Evolutionary conservation across 2,888 invertebrate genomes (phyloP).

Genomic region (Nycteola revayana): DNA sequence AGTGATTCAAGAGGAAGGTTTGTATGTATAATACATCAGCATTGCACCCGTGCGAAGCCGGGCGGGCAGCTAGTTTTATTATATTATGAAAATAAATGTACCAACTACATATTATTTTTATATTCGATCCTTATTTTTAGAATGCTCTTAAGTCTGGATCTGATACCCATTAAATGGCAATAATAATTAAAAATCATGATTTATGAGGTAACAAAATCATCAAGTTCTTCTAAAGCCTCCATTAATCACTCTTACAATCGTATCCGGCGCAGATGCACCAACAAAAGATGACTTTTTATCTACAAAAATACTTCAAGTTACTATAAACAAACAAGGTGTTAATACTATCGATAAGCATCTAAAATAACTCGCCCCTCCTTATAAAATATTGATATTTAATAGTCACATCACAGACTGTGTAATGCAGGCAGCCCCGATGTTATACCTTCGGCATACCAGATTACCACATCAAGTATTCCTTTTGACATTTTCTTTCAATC

Average conservation of each 20-base stretch:
- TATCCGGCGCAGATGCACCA: slow-evolving; percentile 64
- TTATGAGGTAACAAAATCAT: slow-evolving; percentile 7
- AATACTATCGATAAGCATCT: slow-evolving; percentile 68
- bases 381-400: slow-evolving; percentile 79
- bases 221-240: slow-evolving; percentile 26
- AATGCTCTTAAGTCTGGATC: too few species aligned
- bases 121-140: too few species aligned
- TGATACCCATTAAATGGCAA: too few species aligned
- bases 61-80: too few species aligned
- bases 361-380: slow-evolving; percentile 59
- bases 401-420: slow-evolving; percentile 68
- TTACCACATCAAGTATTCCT: slow-evolving; percentile 70
- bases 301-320: slow-evolving; percentile 50
- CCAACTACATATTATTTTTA: too few species aligned
- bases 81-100: too few species aligned
- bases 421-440: slow-evolving; percentile 66
- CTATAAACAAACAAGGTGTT: slow-evolving; percentile 78
- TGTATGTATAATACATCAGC: too few species aligned
- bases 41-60: too few species aligned
- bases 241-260: slow-evolving; percentile 58
- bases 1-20: too few species aligned
- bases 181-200: neutral
- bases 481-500: slow-evolving; percentile 30
- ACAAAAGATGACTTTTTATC: slow-evolving; percentile 46
- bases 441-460: slow-evolving; percentile 70